Evolutionary conservation across 2,113 vertebrate genomes (phyloP), one percentile per base, ranked within the genome.

Genomic region (Perca flavescens): DNA sequence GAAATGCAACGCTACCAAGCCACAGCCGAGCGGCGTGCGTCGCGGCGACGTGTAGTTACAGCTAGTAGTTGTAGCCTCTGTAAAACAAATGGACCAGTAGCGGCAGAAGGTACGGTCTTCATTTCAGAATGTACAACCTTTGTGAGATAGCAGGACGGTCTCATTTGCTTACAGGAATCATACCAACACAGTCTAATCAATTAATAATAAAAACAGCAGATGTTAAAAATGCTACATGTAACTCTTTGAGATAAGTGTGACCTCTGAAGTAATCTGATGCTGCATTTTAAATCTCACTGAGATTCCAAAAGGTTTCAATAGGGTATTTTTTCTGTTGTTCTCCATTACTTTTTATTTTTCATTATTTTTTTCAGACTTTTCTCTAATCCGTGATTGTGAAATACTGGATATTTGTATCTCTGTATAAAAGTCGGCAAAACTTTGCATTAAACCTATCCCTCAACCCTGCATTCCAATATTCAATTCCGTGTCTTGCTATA

Each of bases 201-300:
- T 25, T 65, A 43, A 54, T 64, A 46, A 46, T 13, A 25, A 28
- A 19, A 8, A 19, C n/a, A 49, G 3, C 11, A 6, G 3, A 25
- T 71, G 36, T 50, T 67, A 49, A 50, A 67, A 50, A 46, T 57
- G 36, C 68, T 57, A 46, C 25, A 34, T 73, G 54, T 36, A 63
- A 72, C 31, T 10, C 22, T 19, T 46, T 47, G n/a, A 58, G n/a
- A 46, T 28, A 17, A 28, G 16, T 58, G 22, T 28, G 22, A 31
- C 56, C 40, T 47, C 5, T 0, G 15, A 43, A 16, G 2, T 53
- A 34, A 52, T 53, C 49, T 36, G 65, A 34, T 52, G 25, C 2
- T 28, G 43, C 8, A 12, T 50, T 28, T 31, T 5, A 28, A 66
- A 66, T 50, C 12, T 7, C 65, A 31, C 1, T 31, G 16, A 66